Conservation (phyloP, 2,113 vertebrate genomes). For the Ardeotis arabs region DNA sequence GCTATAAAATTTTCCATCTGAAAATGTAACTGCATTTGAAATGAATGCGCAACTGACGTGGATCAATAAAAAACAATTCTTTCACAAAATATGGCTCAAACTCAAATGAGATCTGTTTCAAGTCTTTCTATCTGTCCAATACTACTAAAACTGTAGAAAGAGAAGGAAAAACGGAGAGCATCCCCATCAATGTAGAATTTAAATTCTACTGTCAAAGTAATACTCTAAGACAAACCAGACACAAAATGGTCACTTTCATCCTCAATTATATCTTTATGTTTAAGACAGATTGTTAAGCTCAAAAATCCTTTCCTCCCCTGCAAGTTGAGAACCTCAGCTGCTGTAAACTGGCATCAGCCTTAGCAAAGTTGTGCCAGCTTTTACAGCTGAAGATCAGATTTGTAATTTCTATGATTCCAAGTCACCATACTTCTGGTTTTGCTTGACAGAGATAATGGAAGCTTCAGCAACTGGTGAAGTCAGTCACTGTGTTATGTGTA, state of each 20-base stretch:
- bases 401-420: not conserved
- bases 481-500: not conserved
- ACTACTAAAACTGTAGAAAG: not conserved
- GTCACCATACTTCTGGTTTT: not conserved
- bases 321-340: not conserved
- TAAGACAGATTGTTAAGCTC: not conserved
- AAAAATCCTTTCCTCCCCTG: not conserved
- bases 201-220: not conserved
- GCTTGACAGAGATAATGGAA: not conserved
- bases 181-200: not conserved
- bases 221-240: not conserved
- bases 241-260: not conserved
- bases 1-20: not conserved
- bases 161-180: not conserved
- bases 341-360: not conserved
- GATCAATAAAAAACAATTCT: not conserved
- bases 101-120: not conserved
- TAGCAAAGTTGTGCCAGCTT: not conserved
- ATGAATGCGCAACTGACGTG: not conserved
- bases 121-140: not conserved
- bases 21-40: not conserved
- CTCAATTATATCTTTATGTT: not conserved
- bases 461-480: not conserved
- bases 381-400: constrained; percentile 1
- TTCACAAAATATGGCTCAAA: not conserved